Conservation (phyloP, 2,797 vertebrate species). For the Pogoniulus pusillus region DNA sequence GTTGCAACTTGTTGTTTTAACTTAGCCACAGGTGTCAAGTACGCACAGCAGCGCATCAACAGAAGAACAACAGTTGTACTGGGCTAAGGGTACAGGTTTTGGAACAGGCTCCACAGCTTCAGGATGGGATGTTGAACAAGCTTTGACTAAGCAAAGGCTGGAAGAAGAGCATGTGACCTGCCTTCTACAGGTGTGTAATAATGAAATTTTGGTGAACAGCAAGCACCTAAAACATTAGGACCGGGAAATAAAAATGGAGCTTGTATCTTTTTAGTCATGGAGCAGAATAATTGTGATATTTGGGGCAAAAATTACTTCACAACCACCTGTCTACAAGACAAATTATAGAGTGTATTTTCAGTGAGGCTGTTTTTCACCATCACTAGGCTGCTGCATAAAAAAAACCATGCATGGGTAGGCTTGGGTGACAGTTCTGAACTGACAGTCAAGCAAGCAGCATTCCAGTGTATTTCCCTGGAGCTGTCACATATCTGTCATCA, state of each 20-base stretch:
- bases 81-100: constrained; percentile 98
- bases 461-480: background rate
- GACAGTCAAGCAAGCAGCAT: background rate
- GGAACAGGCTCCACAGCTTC: constrained; percentile 99
- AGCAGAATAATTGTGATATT: background rate
- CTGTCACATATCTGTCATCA: background rate
- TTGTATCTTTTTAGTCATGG: background rate
- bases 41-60: constrained; percentile 87
- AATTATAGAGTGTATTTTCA: background rate
- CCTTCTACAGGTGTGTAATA: constrained; percentile 87
- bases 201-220: background rate
- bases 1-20: background rate
- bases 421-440: background rate
- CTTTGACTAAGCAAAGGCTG: constrained; percentile 94
- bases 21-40: constrained; percentile 90
- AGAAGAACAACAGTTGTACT: constrained; percentile 97
- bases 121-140: constrained; percentile 98
- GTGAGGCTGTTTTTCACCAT: background rate
- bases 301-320: background rate
- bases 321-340: background rate
- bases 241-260: background rate
- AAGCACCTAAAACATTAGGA: background rate
- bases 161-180: constrained; percentile 99
- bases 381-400: background rate
- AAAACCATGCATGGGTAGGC: background rate